Conservation (phyloP, 2,888 invertebrate genomes). For the Helicoverpa assulta region DNA sequence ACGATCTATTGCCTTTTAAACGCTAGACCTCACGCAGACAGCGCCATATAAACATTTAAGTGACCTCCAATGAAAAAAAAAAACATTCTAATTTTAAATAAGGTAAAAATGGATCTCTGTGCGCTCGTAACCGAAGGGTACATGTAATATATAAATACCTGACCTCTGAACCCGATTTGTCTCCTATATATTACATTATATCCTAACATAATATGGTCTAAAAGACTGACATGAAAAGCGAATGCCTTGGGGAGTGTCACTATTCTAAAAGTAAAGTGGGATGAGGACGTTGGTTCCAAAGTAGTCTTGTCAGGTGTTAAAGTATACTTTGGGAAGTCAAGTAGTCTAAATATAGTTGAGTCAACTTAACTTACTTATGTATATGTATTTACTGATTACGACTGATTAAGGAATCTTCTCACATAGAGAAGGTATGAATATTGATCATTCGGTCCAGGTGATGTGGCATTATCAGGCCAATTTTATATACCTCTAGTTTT, state of each 20-base stretch:
- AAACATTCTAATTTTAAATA: not conserved
- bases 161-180: not conserved
- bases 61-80: too few relatives aligned
- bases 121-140: not conserved
- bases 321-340: not conserved
- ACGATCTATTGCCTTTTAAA: too few relatives aligned
- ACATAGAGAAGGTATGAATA: too few relatives aligned
- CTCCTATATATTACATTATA: not conserved
- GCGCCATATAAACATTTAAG: not conserved
- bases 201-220: not conserved
- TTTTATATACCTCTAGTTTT: too few relatives aligned
- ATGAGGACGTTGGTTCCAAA: not conserved
- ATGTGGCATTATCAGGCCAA: too few relatives aligned
- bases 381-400: too few relatives aligned
- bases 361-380: too few relatives aligned
- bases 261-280: not conserved
- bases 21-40: too few relatives aligned
- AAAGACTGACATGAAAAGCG: not conserved
- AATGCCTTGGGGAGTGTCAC: not conserved
- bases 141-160: not conserved
- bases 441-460: too few relatives aligned
- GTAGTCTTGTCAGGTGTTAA: not conserved
- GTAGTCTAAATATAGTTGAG: too few relatives aligned
- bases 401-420: too few relatives aligned
- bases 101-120: not conserved